These are phyloP conservation scores for Andricus quercusramuli DNA, from an alignment of 2,888 invertebrate genomes.

Conservation along the genomic window DNA sequence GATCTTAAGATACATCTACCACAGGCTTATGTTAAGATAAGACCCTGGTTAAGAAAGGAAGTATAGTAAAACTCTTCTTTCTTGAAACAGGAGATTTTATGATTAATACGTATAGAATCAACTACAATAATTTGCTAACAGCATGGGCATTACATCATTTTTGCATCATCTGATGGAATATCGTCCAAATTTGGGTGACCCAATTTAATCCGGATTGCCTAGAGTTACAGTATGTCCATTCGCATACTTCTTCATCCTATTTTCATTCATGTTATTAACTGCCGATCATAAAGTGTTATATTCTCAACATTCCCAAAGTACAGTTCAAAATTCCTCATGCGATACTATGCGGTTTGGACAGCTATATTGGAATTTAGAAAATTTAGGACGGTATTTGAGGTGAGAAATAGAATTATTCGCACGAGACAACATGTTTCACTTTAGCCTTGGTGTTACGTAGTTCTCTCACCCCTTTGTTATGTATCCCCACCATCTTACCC, in stretches of 20 bases:
- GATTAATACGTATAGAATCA: not conserved
- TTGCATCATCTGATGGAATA: not conserved
- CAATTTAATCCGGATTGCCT: not conserved
- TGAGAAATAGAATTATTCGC: constrained; percentile 13
- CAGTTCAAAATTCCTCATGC: not conserved
- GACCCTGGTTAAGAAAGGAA: not conserved
- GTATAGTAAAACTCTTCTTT: not conserved
- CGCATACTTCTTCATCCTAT: not conserved
- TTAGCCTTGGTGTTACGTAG: not conserved
- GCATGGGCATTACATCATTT: not conserved
- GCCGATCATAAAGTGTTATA: not conserved
- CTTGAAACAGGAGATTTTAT: not conserved
- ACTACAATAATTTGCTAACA: not conserved
- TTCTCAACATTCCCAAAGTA: not conserved
- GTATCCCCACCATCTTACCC: no score
- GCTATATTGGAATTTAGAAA: not conserved
- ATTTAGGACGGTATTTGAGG: constrained; percentile 1
- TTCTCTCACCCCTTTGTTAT: no score
- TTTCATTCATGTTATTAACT: not conserved
- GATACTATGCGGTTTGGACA: not conserved
- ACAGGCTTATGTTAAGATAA: not conserved
- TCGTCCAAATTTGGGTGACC: not conserved
- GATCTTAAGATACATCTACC: constrained; percentile 8
- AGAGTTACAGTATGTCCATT: not conserved
- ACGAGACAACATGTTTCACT: constrained; percentile 8